These are phyloP conservation scores for Gopherus flavomarginatus DNA, from an alignment of 2,113 vertebrate species.

Conservation along the genomic window DNA sequence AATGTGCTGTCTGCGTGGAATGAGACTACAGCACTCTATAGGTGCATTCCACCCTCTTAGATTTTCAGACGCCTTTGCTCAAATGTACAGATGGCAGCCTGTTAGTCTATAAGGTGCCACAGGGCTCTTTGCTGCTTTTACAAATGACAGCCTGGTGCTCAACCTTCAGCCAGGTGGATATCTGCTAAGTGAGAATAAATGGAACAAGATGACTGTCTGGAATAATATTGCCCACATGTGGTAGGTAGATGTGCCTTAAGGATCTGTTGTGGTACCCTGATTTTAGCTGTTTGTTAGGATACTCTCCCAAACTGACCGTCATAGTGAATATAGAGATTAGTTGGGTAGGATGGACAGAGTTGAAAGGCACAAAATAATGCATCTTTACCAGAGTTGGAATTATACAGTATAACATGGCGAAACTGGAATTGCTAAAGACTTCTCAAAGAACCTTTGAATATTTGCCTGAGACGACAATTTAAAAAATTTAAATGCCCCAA, in stretches of 20 bases:
- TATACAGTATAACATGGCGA: background rate
- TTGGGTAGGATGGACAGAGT: conserved; percentile 4
- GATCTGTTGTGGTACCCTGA: background rate
- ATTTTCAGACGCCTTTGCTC: conserved; percentile 17
- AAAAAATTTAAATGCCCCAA: conserved; percentile 45
- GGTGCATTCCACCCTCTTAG: background rate
- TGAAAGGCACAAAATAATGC: background rate
- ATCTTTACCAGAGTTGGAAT: background rate
- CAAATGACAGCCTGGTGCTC: background rate
- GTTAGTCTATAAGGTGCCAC: background rate
- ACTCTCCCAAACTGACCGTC: conserved; percentile 18
- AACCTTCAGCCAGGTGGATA: conserved; percentile 8
- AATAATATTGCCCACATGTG: conserved; percentile 15
- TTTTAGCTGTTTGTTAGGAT: background rate
- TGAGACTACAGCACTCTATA: background rate
- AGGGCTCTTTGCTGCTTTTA: background rate
- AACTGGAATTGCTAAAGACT: conserved; percentile 10
- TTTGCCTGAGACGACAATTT: background rate
- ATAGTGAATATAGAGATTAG: background rate
- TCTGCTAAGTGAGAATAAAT: background rate
- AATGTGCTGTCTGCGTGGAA: background rate
- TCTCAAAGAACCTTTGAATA: conserved; percentile 19
- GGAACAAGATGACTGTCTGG: background rate
- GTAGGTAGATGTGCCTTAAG: background rate
- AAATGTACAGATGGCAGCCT: background rate